Evolutionary conservation across 2,888 invertebrate species (phyloP), one percentile per base, ranked within the genome.

Genomic region (Aphelenchoides bicaudatus): DNA sequence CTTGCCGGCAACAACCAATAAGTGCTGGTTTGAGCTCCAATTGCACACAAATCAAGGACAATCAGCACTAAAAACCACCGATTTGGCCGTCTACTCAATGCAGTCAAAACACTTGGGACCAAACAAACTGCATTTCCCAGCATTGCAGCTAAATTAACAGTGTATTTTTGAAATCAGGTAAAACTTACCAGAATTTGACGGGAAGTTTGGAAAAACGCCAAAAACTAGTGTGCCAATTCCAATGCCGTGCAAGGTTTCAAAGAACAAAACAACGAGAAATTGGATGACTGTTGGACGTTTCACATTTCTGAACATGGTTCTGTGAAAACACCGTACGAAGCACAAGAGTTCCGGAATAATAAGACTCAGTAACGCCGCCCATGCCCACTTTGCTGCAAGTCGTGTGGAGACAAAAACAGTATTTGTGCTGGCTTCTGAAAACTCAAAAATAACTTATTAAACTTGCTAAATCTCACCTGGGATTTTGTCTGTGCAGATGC

Each of bases 41-140:
- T 86, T 0, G 92, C 90, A 3, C 87, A 84, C 70, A 91, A 84
- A 81, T 93, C 92, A 46, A 83, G 68, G 13, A 80, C 56, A 3
- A 80, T 67, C 29, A 78, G 61, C 13, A 79, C 50, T n/a, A 74
- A 48, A n/a, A 71, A 61, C 52, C 71, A 55, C 23, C 59, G 59
- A 39, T 46, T 64, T 0, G 75, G 67, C 49, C 65, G 60, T 87
- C 86, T 28, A 88, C 81, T 59, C 28, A 80, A 61, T 21, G 77
- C 60, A 8, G 72, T 70, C 19, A 83, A 67, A 19, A 90, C 82
- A 19, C 88, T 88, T 1, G 96, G 96, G 39, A 93, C 84, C 71
- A 94, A 87, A 80, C 92, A 93, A 55, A 94, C 85, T 74, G 92
- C 92, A 80, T 92, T 93, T 27, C 92, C 92, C 67, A 96, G 83